Conservation (phyloP, 2,113 vertebrate genomes). For the Nesogale talazaci region DNA sequence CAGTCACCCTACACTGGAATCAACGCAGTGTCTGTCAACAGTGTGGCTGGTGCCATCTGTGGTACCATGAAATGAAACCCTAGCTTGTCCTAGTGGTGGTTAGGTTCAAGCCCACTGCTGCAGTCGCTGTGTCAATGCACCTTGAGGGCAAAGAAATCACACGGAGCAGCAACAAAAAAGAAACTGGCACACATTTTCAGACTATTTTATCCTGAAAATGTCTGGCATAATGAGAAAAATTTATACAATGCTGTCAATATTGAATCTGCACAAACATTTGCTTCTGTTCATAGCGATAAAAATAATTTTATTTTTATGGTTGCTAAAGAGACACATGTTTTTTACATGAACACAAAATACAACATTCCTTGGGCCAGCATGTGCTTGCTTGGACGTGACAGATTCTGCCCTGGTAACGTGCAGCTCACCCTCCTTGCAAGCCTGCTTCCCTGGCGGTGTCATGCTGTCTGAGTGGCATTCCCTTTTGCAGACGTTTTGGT, state of each 20-base stretch:
- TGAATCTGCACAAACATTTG: conserved; percentile 54
- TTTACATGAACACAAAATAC: conserved; percentile 54
- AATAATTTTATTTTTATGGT: conserved; percentile 32
- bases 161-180: not conserved
- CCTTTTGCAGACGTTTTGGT: not conserved
- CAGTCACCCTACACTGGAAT: not conserved
- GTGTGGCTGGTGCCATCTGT: not conserved
- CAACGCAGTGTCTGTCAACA: not conserved
- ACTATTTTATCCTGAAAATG: not conserved
- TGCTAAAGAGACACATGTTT: conserved; percentile 54
- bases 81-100: not conserved
- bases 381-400: not conserved
- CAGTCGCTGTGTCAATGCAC: not conserved
- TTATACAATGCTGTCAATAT: not conserved
- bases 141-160: too few relatives aligned
- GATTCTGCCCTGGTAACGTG: not conserved
- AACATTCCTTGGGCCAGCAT: conserved; percentile 35
- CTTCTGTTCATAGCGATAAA: conserved; percentile 26
- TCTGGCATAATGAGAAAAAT: conserved; percentile 12
- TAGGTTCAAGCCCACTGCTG: not conserved
- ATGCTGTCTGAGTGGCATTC: too few relatives aligned
- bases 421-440: conserved; percentile 12
- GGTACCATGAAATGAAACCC: not conserved
- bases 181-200: not conserved
- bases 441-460: not conserved